phyloP scores from a whole-genome alignment of 64 coral and sea anemone genomes.

The Montipora capricornis region DNA sequence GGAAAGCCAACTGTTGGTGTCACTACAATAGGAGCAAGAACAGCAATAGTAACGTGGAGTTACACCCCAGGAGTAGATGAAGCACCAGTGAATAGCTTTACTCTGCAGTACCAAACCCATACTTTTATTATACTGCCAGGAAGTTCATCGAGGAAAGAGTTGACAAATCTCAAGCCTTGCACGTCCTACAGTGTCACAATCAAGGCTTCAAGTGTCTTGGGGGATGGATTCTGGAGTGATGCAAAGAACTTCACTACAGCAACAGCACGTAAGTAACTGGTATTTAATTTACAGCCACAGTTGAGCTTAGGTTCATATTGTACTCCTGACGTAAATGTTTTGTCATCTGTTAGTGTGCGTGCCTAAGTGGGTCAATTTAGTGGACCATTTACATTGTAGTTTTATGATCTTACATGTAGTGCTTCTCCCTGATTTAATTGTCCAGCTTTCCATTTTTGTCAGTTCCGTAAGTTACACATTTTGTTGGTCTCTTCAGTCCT shows the following conservation, averaged over 20 bases:
- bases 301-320: no score
- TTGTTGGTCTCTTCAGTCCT: no score
- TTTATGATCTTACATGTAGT: no score
- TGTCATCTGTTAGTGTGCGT: no score
- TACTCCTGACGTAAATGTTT: no score
- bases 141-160: not conserved
- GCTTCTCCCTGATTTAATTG: no score
- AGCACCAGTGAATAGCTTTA: not conserved
- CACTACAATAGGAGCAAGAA: not conserved
- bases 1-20: not conserved
- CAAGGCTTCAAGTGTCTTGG: conserved; percentile 15
- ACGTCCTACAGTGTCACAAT: not conserved
- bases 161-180: conserved; percentile 5
- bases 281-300: no score
- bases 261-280: not conserved
- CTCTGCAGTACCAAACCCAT: not conserved
- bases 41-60: not conserved
- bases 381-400: no score
- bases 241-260: not conserved
- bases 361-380: no score
- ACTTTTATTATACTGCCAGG: not conserved
- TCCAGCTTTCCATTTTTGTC: no score
- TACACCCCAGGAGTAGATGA: not conserved
- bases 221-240: not conserved
- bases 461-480: no score